Base-by-base conservation (phyloP, 2,797 vertebrate species). In the Anguilla marmorata region DNA sequence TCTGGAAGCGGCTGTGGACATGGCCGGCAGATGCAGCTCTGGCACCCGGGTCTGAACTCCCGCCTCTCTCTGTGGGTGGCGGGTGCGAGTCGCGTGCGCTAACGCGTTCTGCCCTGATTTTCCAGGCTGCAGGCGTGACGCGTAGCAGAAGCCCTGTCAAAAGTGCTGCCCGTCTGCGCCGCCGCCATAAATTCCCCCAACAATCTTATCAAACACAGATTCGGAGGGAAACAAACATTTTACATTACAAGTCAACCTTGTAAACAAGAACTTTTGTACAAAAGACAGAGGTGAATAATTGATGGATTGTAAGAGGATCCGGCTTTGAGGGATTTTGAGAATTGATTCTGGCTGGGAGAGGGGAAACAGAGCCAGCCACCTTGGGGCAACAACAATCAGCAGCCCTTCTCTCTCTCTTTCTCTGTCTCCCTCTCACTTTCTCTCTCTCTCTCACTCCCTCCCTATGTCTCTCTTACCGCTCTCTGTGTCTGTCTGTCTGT, bases 211-310 rank as follows among this genome's bases (percentile, higher is more conserved):
- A 89, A 85, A 90, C 24, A 86, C 88, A 89, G 88, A 87, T 94
- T 92, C 92, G 91, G 69, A 86, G 93, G 93, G 96, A 95, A 94
- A 89, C 94, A 94, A 96, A 96, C 95, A 96, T 96, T 97, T 96
- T 95, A 95, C 95, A 94, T 96, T 95, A 95, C 92, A 94, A 91
- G 95, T 93, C 95, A 96, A 95, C 96, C 96, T 97, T 98, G 97
- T 97, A 96, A 97, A 97, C 95, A 97, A 96, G 93, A 96, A 95
- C 93, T 91, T 96, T 96, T 95, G 93, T 95, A 97, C 95, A 96
- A 97, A 97, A 96, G 95, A 95, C 93, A 89, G 85, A 84, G 2
- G 93, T 97, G 94, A 97, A 97, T 97, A 97, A 97, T 97, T 95
- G 95, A 97, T 96, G 94, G 94, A 91, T 93, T 93, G 94, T 96